phyloP scores from a whole-genome alignment of 2,797 vertebrate genomes.

The Acridotheres tristis region DNA sequence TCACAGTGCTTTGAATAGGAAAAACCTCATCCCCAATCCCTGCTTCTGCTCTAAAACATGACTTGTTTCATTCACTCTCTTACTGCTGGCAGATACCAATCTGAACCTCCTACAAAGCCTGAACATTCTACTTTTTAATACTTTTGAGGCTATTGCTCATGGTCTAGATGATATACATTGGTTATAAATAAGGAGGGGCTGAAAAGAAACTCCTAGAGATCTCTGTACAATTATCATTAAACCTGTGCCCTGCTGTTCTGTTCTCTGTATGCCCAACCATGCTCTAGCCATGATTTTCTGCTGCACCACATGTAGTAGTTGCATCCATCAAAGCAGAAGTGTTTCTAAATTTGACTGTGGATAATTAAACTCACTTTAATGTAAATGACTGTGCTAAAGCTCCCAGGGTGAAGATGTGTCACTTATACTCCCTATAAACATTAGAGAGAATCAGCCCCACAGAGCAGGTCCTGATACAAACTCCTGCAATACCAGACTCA shows the following conservation, averaged over 20 bases:
- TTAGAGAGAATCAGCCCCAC: rapidly evolving
- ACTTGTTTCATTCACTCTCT: background rate
- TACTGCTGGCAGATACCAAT: background rate
- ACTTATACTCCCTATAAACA: background rate
- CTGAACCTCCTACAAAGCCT: background rate
- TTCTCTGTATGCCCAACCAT: background rate
- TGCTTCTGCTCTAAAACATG: background rate
- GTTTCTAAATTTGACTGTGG: background rate
- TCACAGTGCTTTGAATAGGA: background rate
- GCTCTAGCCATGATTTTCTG: background rate
- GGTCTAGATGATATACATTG: background rate
- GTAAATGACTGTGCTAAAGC: background rate
- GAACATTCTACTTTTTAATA: background rate
- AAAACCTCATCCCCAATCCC: background rate
- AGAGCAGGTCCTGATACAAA: background rate
- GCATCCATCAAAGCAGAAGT: background rate
- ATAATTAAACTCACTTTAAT: background rate
- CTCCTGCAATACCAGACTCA: background rate
- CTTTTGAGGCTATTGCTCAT: background rate
- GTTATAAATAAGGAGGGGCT: background rate
- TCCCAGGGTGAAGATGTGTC: background rate
- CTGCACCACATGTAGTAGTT: background rate
- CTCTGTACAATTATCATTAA: background rate
- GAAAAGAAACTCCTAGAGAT: background rate
- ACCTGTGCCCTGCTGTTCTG: background rate